Conservation (phyloP, 2,113 vertebrate species). For the Tachysurus fulvidraco region DNA sequence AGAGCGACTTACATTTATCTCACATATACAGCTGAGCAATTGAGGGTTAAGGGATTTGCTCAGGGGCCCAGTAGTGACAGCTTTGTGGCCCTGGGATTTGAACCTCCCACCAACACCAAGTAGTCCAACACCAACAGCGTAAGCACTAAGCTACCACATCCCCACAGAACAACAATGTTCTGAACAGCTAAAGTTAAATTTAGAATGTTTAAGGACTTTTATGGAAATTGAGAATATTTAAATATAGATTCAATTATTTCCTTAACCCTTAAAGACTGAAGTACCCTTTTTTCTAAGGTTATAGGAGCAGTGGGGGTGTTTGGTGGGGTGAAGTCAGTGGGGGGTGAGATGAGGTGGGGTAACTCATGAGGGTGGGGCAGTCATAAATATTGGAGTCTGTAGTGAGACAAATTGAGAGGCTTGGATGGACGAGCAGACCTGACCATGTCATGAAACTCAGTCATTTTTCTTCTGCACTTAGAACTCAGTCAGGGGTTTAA, state of each 20-base stretch:
- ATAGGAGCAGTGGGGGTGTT: not conserved
- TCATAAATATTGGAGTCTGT: slow-evolving; percentile 86
- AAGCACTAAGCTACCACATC: too few species aligned
- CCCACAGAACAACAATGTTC: not conserved
- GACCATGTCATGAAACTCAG: slow-evolving; percentile 90
- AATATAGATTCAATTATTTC: not conserved
- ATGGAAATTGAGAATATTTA: too few species aligned
- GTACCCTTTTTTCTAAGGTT: not conserved
- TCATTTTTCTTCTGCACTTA: slow-evolving; percentile 94
- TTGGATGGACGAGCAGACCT: slow-evolving; percentile 85
- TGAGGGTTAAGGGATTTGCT: too few species aligned
- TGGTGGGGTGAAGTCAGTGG: slow-evolving; percentile 64
- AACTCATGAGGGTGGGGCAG: slow-evolving; percentile 59
- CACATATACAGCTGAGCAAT: too few species aligned
- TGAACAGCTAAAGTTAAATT: not conserved
- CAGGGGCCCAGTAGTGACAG: too few species aligned
- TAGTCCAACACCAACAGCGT: too few species aligned
- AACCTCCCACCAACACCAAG: too few species aligned
- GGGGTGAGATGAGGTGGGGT: slow-evolving; percentile 44
- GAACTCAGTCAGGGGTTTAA: slow-evolving; percentile 99
- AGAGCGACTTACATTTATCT: too few species aligned
- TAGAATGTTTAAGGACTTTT: not conserved
- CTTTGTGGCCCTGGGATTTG: not conserved
- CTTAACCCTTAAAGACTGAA: not conserved
- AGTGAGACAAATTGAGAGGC: slow-evolving; percentile 85